These are phyloP conservation scores for Brachionus rotundiformis DNA, from an alignment of 1,140 invertebrate genomes.

Conservation along the genomic window DNA sequence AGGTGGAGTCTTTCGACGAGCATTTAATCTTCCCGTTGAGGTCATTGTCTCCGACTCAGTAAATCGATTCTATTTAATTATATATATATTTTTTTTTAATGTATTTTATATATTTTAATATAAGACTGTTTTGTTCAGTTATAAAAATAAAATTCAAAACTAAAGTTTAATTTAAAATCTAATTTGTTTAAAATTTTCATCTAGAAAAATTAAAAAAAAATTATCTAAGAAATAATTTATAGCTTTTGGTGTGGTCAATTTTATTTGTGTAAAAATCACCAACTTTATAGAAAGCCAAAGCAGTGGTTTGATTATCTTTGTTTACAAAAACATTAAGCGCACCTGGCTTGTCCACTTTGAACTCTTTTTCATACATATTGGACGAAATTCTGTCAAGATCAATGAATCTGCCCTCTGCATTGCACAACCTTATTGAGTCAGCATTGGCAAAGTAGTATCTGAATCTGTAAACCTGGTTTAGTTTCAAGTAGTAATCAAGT, in stretches of 20 bases:
- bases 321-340: background rate
- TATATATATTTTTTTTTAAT: too few species aligned
- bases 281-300: background rate
- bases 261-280: background rate
- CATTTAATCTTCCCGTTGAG: conserved; percentile 56
- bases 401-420: background rate
- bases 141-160: too few species aligned
- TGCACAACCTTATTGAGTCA: background rate
- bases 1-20: conserved; percentile 66
- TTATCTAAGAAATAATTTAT: too few species aligned
- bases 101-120: too few species aligned
- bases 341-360: background rate
- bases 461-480: background rate
- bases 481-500: background rate
- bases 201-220: too few species aligned
- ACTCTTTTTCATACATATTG: background rate
- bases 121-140: too few species aligned
- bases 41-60: too few species aligned
- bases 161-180: too few species aligned
- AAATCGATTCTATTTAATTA: too few species aligned
- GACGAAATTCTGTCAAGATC: background rate
- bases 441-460: background rate
- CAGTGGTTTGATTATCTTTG: background rate
- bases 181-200: too few species aligned
- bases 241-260: background rate